Evolutionary conservation across 2,113 vertebrate genomes (phyloP).

Genomic region (Archilochus colubris): DNA sequence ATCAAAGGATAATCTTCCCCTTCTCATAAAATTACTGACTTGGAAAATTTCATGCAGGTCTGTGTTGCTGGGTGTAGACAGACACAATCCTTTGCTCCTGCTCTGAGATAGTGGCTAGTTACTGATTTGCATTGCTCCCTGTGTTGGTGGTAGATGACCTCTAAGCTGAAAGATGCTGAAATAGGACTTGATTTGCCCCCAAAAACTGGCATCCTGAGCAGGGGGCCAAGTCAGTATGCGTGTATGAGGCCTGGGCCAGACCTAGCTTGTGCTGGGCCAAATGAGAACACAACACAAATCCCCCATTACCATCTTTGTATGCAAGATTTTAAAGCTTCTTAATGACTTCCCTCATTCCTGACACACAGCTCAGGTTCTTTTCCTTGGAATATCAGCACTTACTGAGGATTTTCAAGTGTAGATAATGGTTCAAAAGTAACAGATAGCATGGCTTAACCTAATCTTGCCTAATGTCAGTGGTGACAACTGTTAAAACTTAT

Average conservation of each 20-base stretch:
- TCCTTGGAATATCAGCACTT: not conserved
- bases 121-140: not conserved
- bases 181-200: not conserved
- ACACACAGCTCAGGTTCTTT: not conserved
- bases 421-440: not conserved
- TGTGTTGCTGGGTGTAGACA: not conserved
- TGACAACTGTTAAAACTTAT: not conserved
- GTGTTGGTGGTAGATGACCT: not conserved
- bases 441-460: not conserved
- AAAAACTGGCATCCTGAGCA: not conserved
- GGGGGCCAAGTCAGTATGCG: rapidly evolving
- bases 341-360: not conserved
- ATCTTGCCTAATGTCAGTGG: not conserved
- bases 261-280: not conserved
- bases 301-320: not conserved
- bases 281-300: not conserved
- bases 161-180: not conserved
- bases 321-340: not conserved
- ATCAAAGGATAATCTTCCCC: not conserved
- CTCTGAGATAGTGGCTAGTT: not conserved
- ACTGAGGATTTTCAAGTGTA: not conserved
- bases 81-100: not conserved
- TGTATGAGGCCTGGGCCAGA: not conserved
- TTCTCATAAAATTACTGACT: not conserved
- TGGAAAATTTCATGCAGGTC: not conserved